phyloP scores from a whole-genome alignment of 2,797 vertebrate genomes.

The Thripadectes ignobilis region DNA sequence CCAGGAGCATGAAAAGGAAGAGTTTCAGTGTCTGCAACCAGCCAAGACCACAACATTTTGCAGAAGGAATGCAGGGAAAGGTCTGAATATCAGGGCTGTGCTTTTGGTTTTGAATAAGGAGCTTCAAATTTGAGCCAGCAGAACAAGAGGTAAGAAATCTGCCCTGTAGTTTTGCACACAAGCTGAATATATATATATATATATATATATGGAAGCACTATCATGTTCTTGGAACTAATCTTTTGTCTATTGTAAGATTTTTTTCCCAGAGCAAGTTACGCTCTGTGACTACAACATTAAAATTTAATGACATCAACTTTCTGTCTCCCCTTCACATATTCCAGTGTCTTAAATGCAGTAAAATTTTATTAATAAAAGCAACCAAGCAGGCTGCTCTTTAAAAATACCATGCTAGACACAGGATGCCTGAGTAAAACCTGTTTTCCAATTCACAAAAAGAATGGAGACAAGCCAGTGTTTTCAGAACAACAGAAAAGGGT shows the following conservation, averaged over 20 bases:
- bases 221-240: neutral
- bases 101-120: neutral
- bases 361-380: neutral
- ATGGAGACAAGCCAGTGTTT: neutral
- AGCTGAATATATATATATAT: neutral
- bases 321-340: neutral
- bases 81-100: neutral
- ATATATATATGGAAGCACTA: neutral
- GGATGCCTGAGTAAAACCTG: neutral
- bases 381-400: neutral
- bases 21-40: neutral
- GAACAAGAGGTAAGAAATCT: neutral
- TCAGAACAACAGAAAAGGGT: neutral
- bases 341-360: neutral
- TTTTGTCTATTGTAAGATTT: neutral
- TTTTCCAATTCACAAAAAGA: neutral
- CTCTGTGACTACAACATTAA: neutral
- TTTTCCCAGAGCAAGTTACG: neutral
- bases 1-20: neutral
- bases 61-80: neutral
- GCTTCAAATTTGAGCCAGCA: neutral
- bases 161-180: fast-evolving
- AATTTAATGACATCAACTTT: neutral
- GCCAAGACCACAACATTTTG: neutral
- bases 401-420: neutral